Base-by-base conservation (phyloP, 2,113 vertebrate genomes). In the Fulica atra region DNA sequence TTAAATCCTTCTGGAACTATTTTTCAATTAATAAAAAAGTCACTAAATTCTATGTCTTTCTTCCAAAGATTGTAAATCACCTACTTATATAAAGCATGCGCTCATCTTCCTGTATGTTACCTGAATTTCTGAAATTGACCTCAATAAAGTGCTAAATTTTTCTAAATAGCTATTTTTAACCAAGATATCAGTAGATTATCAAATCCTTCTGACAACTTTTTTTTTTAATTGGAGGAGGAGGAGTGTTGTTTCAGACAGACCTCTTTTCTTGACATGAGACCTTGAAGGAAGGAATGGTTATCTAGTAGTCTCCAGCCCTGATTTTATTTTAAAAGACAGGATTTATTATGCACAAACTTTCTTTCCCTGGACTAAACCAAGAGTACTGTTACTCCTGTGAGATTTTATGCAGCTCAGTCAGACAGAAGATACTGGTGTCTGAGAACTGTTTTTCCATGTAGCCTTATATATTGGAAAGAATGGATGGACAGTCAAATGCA, bases 171-270 rank as follows among this genome's bases (percentile, higher is more conserved):
- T 50, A 50, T 20, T 38, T 66, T 72, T 60, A 51, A 50, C 13
- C 4, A 71, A 66, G 8, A 23, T 57, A 35, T 19, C 5, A 35
- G 8, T 35, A 64, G 59, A 38, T 18, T 0, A 53, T 15, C 33
- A 7, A 89, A 53, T 63, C 23, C 1, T 56, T 13, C 44, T 54
- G 14, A 19, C 16, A 33, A 31, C 24, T 38, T 65, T 16, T 28
- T 50, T 59, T 26, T 66, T 51, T 46, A 6, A 31, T 38, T 68
- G 1, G 2, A 53, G 9, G 1, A 2, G 3, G 0, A 21, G 7
- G 11, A 25, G 1, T 48, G 3, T 42, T 7, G 6, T 54, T 88
- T 73, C 21, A 73, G 7, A 14, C 16, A 74, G 16, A 56, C 2
- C 6, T 11, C 5, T 85, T 59, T 36, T 73, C 10, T 85, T 81